phyloP scores from a whole-genome alignment of 2,888 invertebrate species.

The Lydus trimaculatus region DNA sequence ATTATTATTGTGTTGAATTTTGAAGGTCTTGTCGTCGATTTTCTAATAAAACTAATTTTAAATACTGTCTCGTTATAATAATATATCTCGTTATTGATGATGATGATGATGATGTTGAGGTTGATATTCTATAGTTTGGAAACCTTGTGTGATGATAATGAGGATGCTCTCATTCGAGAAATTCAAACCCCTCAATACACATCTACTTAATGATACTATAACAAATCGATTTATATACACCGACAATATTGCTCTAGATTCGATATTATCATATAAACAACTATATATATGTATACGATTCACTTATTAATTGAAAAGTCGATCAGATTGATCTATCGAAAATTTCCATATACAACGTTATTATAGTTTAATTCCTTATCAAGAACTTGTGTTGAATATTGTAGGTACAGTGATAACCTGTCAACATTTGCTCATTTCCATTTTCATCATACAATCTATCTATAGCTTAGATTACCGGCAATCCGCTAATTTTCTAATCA shows the following conservation, averaged over 20 bases:
- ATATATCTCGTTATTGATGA: background rate
- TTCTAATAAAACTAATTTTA: background rate
- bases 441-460: background rate
- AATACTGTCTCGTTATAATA: background rate
- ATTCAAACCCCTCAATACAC: slow-evolving; percentile 9
- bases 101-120: background rate
- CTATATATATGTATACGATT: too few relatives aligned
- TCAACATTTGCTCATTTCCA: slow-evolving; percentile 3
- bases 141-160: slow-evolving; percentile 5
- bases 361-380: too few relatives aligned
- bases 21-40: background rate
- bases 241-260: slow-evolving; percentile 5
- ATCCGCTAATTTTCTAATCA: slow-evolving; percentile 7
- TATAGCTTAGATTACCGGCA: slow-evolving; percentile 1
- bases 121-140: too few relatives aligned
- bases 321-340: background rate
- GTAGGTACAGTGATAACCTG: too few relatives aligned
- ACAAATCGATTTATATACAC: background rate
- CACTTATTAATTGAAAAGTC: background rate
- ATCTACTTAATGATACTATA: slow-evolving; percentile 1
- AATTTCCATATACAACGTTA: background rate
- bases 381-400: too few relatives aligned
- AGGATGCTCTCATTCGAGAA: slow-evolving; percentile 15
- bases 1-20: background rate
- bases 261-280: slow-evolving; percentile 13